These are phyloP conservation scores for Atethmia centrago DNA, from an alignment of 2,888 invertebrate genomes.

Conservation along the genomic window DNA sequence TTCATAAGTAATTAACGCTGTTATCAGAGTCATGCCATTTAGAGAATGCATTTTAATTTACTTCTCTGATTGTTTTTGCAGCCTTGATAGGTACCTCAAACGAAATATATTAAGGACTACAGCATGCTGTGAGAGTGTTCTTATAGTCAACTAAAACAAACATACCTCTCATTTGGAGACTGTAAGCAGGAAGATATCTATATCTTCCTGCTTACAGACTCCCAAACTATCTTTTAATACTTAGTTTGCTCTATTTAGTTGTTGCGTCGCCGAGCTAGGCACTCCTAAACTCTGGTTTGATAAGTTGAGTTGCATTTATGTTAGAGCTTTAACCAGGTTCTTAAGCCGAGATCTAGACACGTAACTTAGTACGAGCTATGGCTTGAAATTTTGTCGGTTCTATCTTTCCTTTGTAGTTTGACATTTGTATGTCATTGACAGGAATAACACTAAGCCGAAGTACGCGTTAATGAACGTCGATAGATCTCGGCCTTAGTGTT, in stretches of 20 bases:
- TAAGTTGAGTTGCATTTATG: neutral
- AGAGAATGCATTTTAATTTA: slow-evolving; percentile 3
- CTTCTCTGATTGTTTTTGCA: neutral
- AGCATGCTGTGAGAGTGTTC: no score
- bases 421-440: neutral
- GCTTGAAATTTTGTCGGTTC: neutral
- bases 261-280: neutral
- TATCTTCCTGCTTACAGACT: neutral
- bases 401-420: neutral
- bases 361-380: neutral
- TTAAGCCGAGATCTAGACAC: neutral
- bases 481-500: neutral
- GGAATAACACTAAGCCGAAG: neutral
- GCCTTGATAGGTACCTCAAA: no score
- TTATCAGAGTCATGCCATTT: slow-evolving; percentile 9
- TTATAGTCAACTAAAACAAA: neutral
- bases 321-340: neutral
- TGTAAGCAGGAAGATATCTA: no score
- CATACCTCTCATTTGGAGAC: neutral
- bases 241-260: neutral
- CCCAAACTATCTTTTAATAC: neutral
- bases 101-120: no score
- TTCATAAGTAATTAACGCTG: slow-evolving; percentile 14
- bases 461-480: neutral
- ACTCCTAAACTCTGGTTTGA: neutral